Evolutionary conservation across 2,113 vertebrate genomes (phyloP), one percentile per base, ranked within the genome.

Genomic region (Tursiops truncatus): DNA sequence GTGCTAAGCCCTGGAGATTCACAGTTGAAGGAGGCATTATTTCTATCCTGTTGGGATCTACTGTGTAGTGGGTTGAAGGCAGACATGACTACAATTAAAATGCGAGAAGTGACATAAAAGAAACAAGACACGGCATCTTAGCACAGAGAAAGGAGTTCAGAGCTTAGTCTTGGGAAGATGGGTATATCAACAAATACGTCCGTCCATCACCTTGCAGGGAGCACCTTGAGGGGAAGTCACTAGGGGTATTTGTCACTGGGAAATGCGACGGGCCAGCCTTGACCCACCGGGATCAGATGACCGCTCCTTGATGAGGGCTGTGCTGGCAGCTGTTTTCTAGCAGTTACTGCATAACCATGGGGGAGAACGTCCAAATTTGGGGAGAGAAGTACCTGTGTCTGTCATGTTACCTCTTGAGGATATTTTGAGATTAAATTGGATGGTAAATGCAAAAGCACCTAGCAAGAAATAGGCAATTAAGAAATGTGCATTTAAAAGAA

Each of bases 401-500:
- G 38, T n/a, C 11, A 28, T 23, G 15, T 80, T 84, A 41, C 21
- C 17, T 23, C 44, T 12, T 11, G 1, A 89, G 13, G 41, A 33
- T 90, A 94, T 94, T 94, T 53, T 74, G 38, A 83, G 25, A 62
- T 96, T 82, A 91, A 95, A 79, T 82, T 90, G 62, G 10, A 26
- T 83, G 80, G 62, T 88, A 90, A 65, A 80, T 79, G 20, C 17
- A 84, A 90, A 94, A 88, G 13, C 5, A 93, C 3, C 20, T 60
- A 70, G 50, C 53, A 94, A 84, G 74, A 89, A 92, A 68, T 41
- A 81, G 70, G 14, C n/a, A 94, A 65, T 92, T 62, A 77, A 93
- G 58, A 84, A 91, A 50, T 68, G 33, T 5, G 2, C 47, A 41
- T 82, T 71, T 96, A 56, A 73, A 82, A 91, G 83, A 70, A 82